These are phyloP conservation scores for Aspidapion aeneum DNA, from an alignment of 2,888 invertebrate species.

Conservation along the genomic window DNA sequence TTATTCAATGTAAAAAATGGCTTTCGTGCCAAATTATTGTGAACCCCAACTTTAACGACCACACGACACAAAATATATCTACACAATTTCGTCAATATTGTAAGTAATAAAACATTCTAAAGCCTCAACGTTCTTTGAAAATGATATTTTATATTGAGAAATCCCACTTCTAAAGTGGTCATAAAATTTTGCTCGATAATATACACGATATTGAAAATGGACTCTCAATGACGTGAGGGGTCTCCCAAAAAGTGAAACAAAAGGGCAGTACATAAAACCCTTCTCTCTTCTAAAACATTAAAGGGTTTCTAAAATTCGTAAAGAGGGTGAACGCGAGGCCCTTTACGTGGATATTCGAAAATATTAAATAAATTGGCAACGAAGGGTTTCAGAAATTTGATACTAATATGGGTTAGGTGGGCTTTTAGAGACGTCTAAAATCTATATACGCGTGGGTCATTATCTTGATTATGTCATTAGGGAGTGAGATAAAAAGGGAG, in stretches of 20 bases:
- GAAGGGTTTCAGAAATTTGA: slow-evolving; percentile 24
- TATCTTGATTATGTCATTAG: slow-evolving; percentile 5
- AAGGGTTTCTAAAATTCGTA: slow-evolving; percentile 15
- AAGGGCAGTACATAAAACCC: slow-evolving; percentile 1
- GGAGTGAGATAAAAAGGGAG: slow-evolving; percentile 5
- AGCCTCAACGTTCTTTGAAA: too few relatives aligned
- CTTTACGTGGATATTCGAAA: not conserved
- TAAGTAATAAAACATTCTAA: too few relatives aligned
- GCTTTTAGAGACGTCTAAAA: slow-evolving; percentile 14
- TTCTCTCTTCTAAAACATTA: slow-evolving; percentile 12
- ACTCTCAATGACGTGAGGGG: not conserved
- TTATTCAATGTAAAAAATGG: slow-evolving; percentile 21
- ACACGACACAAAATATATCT: not conserved
- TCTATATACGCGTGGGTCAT: slow-evolving; percentile 1
- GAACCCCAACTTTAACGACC: not conserved
- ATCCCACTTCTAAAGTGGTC: not conserved
- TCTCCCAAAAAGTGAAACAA: slow-evolving; percentile 3
- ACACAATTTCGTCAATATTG: not conserved
- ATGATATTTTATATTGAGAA: too few relatives aligned
- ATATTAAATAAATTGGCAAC: slow-evolving; percentile 3
- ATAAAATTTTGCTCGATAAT: not conserved
- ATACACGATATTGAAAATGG: not conserved
- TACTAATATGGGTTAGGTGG: slow-evolving; percentile 22
- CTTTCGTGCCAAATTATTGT: slow-evolving; percentile 18
- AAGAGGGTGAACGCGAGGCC: slow-evolving; percentile 9